Base-by-base conservation (phyloP, 2,888 invertebrate genomes). In the Chrysopilus asiliformis region DNA sequence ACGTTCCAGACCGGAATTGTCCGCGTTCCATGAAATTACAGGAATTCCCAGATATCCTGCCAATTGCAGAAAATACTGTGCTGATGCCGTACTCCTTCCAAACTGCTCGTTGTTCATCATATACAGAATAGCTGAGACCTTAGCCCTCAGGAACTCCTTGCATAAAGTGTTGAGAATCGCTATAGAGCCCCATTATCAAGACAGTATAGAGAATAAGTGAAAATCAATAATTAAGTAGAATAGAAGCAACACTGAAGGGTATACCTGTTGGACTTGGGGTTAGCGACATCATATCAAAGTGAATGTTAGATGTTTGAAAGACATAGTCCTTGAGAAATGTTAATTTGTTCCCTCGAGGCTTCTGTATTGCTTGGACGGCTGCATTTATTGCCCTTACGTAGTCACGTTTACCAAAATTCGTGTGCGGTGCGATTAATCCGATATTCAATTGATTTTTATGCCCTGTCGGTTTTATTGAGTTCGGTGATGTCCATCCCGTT, bases 11-110 rank as follows among this genome's bases (percentile, higher is more conserved):
- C 91, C 94, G 26, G 93, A 89, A 65, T 94, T 94, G 64, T 95
- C 94, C 7, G 93, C 91, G 65, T 94, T 94, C 94, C 94, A 95
- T 7, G 90, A 89, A 50, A 94, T 89, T 35, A 94, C 90, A 50
- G 94, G 94, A 57, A 94, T 90, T 47, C 91, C 93, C 51, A 93
- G 71, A 66, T 91, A 91, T 40, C 87, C 89, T 48, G 90, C 87
- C 53, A 91, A 70, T 68, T 91, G 90, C 47, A 91, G 73, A 64
- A 91, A 87, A 67, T 91, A 91, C 64, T 91, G 90, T 40, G 89
- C 87, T 46, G 90, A 87, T 48, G 90, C 90, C 41, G 90, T 90
- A 64, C 87, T 87, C 45, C 87, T 74, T 31, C 90, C 90, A 57
- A 89, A 91, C 65, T 82, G 81, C 70, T 91, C 90, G 66, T 89